Percentiles rank a stretch among this genome's conserved stretches.
Conservation (phyloP, 2,113 vertebrate genomes). For the Oncorhynchus mykiss region DNA sequence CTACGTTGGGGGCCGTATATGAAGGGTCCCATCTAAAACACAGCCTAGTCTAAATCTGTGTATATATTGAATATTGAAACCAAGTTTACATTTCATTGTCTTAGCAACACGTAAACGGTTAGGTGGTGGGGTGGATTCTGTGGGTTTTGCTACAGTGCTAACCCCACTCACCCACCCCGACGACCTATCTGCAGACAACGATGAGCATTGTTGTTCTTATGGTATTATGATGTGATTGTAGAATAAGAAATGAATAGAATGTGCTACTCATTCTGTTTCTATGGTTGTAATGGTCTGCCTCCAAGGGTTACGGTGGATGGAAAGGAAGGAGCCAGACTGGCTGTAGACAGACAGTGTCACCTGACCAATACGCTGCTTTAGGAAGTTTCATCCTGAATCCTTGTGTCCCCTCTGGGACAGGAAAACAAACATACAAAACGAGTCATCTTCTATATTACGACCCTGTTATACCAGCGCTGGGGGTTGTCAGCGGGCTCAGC, state of each 20-base stretch:
- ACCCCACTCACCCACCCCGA: background rate
- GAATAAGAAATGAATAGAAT: too few species aligned
- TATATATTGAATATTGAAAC: slow-evolving; percentile 66
- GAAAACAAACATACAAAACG: slow-evolving; percentile 29
- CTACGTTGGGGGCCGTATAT: slow-evolving; percentile 65
- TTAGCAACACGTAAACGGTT: slow-evolving; percentile 44
- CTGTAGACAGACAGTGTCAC: too few species aligned
- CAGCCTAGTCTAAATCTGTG: slow-evolving; percentile 60
- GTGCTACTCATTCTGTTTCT: background rate
- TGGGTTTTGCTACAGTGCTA: background rate
- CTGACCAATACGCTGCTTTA: too few species aligned
- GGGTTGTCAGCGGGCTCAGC: slow-evolving; percentile 22
- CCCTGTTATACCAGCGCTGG: slow-evolving; percentile 70
- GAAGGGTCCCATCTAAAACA: slow-evolving; percentile 62
- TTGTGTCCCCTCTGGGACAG: background rate
- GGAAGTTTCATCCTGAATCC: too few species aligned
- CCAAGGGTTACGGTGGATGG: background rate
- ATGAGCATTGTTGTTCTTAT: background rate
- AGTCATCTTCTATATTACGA: slow-evolving; percentile 59
- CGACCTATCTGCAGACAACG: background rate
- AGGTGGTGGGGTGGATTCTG: slow-evolving; percentile 25
- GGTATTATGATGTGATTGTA: background rate
- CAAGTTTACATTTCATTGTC: slow-evolving; percentile 57
- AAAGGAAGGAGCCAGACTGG: too few species aligned
- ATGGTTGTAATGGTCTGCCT: background rate